Base-by-base conservation (phyloP, 2,888 invertebrate genomes). In the Trachelus tabidus region DNA sequence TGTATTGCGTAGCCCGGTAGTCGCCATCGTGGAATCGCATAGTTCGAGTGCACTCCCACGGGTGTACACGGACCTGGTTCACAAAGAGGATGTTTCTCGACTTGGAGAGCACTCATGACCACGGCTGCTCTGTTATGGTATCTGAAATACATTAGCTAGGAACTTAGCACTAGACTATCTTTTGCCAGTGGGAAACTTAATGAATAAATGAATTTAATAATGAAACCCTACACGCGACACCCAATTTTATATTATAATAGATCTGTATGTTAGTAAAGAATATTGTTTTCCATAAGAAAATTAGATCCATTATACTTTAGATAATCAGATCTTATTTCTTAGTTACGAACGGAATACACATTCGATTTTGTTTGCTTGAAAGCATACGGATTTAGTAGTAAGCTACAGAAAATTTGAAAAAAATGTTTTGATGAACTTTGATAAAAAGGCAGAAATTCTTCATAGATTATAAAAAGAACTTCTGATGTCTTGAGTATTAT, bases 71-170 rank as follows among this genome's bases (percentile, higher is more conserved):
- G 97, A 73, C 97, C 97, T n/a, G 97, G 97, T 80, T 96, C 96
- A 71, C 96, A 96, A 82, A 97, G 95, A 76, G 97, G 97, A 93
- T 97, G 96, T 92, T 97, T 98, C 92, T 98, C 98, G 85, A 98
- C 97, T 93, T 98, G 97, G 80, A 98, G 94, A 77, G 98, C 97
- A 91, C 97, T 97, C 92, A 98, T 96, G 79, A 98, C 98, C 84
- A 98, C 96, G 80, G 97, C 97, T 92, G 97, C 97, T 84, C 98
- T 95, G 92, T 97, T 97, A 93, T 98, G 97, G 92, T 98, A 98
- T 93, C 98, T 98, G 92, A 88, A 93, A 92, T 88, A 83, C 79
- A 83, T 81, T 79, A 82, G 86, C 88, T 88, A 79, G 80, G 83
- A 86, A 84, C 89, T 89, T 89, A 88, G 83, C 83, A 83, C 81